Evolutionary conservation across 2,888 invertebrate species (phyloP), one percentile per base, ranked within the genome.

Genomic region (Trichogramma dendrolimi): DNA sequence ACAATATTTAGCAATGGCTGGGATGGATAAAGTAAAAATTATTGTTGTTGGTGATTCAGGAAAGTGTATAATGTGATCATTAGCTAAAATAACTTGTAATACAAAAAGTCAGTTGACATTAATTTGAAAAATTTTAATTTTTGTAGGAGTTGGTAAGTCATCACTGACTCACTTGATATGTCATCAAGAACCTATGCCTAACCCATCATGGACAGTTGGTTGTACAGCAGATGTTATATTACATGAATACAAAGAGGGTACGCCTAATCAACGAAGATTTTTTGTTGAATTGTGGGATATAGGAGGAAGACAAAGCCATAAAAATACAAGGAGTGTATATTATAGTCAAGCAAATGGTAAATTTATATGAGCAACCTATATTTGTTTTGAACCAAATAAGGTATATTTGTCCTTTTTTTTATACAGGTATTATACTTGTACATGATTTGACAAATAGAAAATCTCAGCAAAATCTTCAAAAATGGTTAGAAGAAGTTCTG

Each of bases 251-350:
- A 93, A 92, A 77, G 96, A 96, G 80, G 96, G 96, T 2, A 96
- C 95, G 0, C 91, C 92, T 27, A 87, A 89, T 63, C 96, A 97
- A 77, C 90, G 89, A 71, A 89, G 92, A 5, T 96, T 89, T 78
- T 96, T 96, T 78, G 85, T 98, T 39, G 98, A 99, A 81, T 83
- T 98, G 43, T 99, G 97, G 92, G 99, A 99, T 78, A 87, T 99
- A 58, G 98, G 98, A 5, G 98, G 98, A 1, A 96, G 94, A 67
- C 87, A 91, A 67, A 92, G 89, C 71, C 98, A 99, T 77, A 86
- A 91, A 74, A 96, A 94, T 78, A 91, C 94, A n/a, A 84, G 97
- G 73, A 86, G 89, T 65, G 93, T 97, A 2, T 98, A 98, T 80
- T 97, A 97, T 80, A 90, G 92, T 74, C 91, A 93, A 42, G 91